Conservation (phyloP, 2,113 vertebrate genomes). For the Alligator mississippiensis region DNA sequence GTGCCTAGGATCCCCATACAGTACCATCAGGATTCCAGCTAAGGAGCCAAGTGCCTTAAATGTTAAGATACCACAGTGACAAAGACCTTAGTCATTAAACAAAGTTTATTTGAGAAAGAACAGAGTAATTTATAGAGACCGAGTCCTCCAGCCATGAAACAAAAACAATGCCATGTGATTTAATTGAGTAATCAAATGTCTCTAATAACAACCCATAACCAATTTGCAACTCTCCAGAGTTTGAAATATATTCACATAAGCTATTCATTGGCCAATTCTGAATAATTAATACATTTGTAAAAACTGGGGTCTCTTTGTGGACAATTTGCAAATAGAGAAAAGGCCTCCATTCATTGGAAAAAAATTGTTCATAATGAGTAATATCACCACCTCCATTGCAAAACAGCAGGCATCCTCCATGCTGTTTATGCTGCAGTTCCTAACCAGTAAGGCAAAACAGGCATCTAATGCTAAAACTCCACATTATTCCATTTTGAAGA, state of each 20-base stretch:
- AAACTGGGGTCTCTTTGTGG: not conserved
- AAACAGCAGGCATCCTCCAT: conserved; percentile 1
- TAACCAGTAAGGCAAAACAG: conserved; percentile 11
- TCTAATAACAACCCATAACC: not conserved
- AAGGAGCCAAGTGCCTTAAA: too few species aligned
- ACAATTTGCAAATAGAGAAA: not conserved
- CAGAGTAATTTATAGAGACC: too few species aligned
- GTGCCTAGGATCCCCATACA: not conserved
- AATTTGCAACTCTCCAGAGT: not conserved
- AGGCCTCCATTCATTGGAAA: not conserved
- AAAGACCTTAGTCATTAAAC: not conserved
- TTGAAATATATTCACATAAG: not conserved
- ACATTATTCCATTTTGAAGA: conserved; percentile 34
- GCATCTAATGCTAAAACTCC: conserved; percentile 51
- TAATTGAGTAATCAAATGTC: not conserved
- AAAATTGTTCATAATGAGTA: not conserved
- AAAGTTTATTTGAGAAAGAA: not conserved
- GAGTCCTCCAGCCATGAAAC: not conserved
- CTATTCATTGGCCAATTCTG: not conserved
- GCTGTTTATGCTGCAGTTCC: not conserved
- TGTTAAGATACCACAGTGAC: accelerated
- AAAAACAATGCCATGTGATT: not conserved
- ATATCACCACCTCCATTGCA: not conserved
- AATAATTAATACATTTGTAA: not conserved
- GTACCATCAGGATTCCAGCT: too few species aligned